phyloP scores from a whole-genome alignment of 2,888 invertebrate genomes.

The Neoitamus cyanurus region DNA sequence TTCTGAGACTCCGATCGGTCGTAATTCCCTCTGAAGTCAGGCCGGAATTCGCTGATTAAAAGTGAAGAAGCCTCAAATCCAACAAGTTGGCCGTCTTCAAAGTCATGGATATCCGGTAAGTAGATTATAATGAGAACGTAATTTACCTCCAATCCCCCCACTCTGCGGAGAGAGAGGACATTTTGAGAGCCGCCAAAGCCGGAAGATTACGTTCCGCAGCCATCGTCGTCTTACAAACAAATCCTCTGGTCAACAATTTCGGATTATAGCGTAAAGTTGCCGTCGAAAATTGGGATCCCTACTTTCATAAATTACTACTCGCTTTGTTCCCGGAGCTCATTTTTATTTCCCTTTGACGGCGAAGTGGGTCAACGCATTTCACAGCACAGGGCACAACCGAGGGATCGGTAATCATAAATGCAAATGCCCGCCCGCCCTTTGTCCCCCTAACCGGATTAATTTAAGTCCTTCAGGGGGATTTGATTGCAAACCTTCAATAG shows the following conservation, averaged over 20 bases:
- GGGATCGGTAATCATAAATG: background rate
- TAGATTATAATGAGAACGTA: slow-evolving; percentile 1
- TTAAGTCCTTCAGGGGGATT: background rate
- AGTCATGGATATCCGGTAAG: background rate
- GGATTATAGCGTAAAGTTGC: background rate
- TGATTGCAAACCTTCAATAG: background rate
- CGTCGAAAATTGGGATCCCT: background rate
- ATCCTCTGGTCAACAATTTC: background rate
- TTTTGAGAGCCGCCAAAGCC: background rate
- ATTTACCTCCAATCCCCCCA: background rate
- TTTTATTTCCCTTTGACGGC: background rate
- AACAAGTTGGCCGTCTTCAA: background rate
- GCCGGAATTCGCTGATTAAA: background rate
- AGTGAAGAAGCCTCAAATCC: background rate
- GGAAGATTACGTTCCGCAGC: background rate
- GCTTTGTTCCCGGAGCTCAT: background rate
- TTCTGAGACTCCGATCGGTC: background rate
- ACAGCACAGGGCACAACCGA: background rate
- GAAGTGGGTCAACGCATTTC: background rate
- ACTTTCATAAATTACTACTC: background rate
- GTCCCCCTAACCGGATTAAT: background rate
- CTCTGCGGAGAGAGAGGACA: background rate
- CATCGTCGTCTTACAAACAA: background rate
- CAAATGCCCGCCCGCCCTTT: background rate
- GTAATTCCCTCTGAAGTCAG: background rate